Conservation (phyloP, 1,140 invertebrate genomes). For the Centruroides vittatus region DNA sequence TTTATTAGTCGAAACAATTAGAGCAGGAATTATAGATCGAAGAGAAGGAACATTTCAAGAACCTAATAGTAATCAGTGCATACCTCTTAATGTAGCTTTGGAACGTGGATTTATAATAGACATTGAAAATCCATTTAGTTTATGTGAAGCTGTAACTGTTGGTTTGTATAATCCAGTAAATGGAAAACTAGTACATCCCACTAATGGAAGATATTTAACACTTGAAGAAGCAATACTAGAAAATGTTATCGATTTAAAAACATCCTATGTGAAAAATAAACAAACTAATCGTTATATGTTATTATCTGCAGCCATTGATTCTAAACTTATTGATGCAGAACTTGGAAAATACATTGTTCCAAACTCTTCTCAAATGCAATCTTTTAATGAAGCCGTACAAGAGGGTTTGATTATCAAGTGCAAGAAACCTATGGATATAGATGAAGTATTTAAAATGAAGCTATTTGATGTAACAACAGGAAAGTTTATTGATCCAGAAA, state of each 20-base stretch:
- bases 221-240: conserved; percentile 59
- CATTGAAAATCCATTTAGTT: conserved; percentile 48
- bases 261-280: conserved; percentile 4
- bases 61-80: conserved; percentile 37
- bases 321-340: conserved; percentile 54
- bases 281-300: conserved; percentile 46
- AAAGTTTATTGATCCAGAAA: conserved; percentile 56
- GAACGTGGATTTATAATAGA: conserved; percentile 63
- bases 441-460: conserved; percentile 58
- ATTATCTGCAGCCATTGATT: conserved; percentile 56
- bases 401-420: conserved; percentile 57
- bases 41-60: conserved; percentile 56
- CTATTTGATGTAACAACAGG: conserved; percentile 62
- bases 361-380: conserved; percentile 39
- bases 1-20: conserved; percentile 58
- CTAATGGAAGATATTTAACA: conserved; percentile 56
- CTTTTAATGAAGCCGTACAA: conserved; percentile 45
- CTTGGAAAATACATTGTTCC: conserved; percentile 50
- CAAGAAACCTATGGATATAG: conserved; percentile 50
- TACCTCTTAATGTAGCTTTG: conserved; percentile 54
- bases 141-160: conserved; percentile 69
- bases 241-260: conserved; percentile 29
- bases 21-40: conserved; percentile 66
- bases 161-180: conserved; percentile 56
- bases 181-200: conserved; percentile 64